A percentile compares a stretch with the other conserved stretches of the same genome.
Evolutionary conservation across 2,113 vertebrate species (phyloP).

Genomic region (Scopus umbretta): DNA sequence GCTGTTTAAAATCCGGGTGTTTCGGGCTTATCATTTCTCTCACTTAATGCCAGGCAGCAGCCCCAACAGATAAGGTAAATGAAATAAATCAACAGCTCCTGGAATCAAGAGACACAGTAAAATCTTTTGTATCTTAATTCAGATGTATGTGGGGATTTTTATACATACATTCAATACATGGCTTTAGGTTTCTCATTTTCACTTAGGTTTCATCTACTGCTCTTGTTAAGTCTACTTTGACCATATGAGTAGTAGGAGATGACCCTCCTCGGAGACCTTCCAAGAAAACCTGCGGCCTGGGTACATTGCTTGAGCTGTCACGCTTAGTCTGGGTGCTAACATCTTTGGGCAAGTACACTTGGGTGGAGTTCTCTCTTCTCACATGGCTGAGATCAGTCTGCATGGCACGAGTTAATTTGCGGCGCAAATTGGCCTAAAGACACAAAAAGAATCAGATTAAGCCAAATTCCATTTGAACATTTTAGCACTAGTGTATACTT

Average conservation of each 20-base stretch:
- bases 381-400: constrained; percentile 90
- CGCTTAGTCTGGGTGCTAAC: constrained; percentile 73
- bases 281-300: constrained; percentile 80
- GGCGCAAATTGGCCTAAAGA: constrained; percentile 82
- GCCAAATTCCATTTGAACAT: not conserved
- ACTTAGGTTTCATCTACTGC: constrained; percentile 76
- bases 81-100: not conserved
- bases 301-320: constrained; percentile 72
- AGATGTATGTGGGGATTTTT: not conserved
- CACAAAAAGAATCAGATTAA: not conserved
- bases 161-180: not conserved
- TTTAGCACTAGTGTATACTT: not conserved
- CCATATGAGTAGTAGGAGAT: constrained; percentile 21
- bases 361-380: constrained; percentile 83
- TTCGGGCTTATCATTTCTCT: not conserved
- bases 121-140: not conserved
- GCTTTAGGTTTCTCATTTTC: not conserved
- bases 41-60: not conserved
- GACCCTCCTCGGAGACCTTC: constrained; percentile 79
- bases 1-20: not conserved
- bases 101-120: not conserved
- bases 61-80: not conserved
- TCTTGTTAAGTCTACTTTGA: constrained; percentile 83
- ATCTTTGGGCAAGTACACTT: constrained; percentile 78
- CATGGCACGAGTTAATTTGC: constrained; percentile 77